Percentiles rank a stretch among this genome's conserved stretches.
phyloP scores from a whole-genome alignment of 2,888 invertebrate genomes.

The Balanococcus diminutus region DNA sequence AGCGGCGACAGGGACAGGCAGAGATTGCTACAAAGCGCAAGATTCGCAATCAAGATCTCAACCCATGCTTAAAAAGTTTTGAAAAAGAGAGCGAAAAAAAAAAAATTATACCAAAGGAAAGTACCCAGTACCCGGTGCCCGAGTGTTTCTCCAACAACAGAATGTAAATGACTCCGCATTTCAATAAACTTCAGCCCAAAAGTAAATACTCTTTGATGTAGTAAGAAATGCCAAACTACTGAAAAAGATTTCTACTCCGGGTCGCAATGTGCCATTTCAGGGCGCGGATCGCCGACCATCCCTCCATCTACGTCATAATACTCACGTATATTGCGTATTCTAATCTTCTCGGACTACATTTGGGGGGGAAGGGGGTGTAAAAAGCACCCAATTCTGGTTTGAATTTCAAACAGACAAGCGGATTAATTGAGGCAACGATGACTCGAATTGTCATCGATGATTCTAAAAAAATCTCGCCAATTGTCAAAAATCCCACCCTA shows the following conservation, averaged over 20 bases:
- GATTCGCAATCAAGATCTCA: slow-evolving; percentile 4
- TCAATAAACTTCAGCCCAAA: slow-evolving; percentile 52
- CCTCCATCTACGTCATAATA: neutral
- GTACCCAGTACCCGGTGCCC: neutral
- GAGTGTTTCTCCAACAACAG: neutral
- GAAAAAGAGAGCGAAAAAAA: neutral
- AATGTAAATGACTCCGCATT: slow-evolving; percentile 46
- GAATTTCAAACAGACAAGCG: neutral
- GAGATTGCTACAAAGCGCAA: neutral
- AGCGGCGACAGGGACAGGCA: neutral
- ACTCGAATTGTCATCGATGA: no score
- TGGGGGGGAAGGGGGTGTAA: no score
- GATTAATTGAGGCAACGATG: no score
- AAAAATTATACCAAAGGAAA: slow-evolving; percentile 3
- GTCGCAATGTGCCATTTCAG: no score
- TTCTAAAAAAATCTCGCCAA: no score
- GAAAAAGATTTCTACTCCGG: neutral
- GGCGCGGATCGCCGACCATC: neutral
- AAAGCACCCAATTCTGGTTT: neutral
- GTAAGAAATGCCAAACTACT: neutral
- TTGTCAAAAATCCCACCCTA: neutral
- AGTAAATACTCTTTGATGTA: slow-evolving; percentile 53
- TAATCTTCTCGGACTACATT: neutral
- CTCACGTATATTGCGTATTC: neutral
- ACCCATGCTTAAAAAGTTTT: neutral